Evolutionary conservation across 1,140 invertebrate species (phyloP), one percentile per base, ranked within the genome.

Genomic region (Plectus sambesii): DNA sequence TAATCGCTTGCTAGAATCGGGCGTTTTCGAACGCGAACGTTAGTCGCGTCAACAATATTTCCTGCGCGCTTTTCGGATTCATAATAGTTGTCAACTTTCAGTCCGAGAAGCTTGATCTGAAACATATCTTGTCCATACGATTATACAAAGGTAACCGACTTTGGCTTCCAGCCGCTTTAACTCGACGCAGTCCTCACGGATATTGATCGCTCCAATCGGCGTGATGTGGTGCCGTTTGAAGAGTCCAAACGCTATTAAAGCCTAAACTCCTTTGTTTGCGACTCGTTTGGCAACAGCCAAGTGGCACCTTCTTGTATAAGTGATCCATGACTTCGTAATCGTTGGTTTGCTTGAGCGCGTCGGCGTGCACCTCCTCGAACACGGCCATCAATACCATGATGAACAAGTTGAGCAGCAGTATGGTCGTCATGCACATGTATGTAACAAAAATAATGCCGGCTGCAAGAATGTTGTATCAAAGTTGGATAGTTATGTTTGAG

Each of bases 321-420:
- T 57, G 55, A 17, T 56, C 47, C 1, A 57, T 19, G 3, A 56
- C 35, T 26, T 57, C 55, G 35, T 57, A 57, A 19, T 57, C 55
- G 33, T 57, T 57, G 3, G 53, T 49, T 49, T 57, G 55, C 15
- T 49, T 41, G 12, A 51, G 37, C 17, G 46, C 35, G 22, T 57
- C 55, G 36, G 44, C 51, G 33, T 54, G 46, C 15, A 56, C 55
- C 17, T 29, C 30, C 23, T 70, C 59, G 62, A 78, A 78, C 0
- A 74, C 69, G 37, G 74, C 72, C 26, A 76, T 74, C 25, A 78
- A 71, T 48, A 78, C 76, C 0, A 75, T 76, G 12, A 78, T 61
- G 59, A 78, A 75, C 60, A 78, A 75, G 59, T 78, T 78, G 46
- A 78, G 66, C 17, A 78, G 64, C 37, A 78, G 69, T 47, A 77